These are phyloP conservation scores for Oxystoma pomonae DNA, from an alignment of 2,888 invertebrate genomes.

Conservation along the genomic window DNA sequence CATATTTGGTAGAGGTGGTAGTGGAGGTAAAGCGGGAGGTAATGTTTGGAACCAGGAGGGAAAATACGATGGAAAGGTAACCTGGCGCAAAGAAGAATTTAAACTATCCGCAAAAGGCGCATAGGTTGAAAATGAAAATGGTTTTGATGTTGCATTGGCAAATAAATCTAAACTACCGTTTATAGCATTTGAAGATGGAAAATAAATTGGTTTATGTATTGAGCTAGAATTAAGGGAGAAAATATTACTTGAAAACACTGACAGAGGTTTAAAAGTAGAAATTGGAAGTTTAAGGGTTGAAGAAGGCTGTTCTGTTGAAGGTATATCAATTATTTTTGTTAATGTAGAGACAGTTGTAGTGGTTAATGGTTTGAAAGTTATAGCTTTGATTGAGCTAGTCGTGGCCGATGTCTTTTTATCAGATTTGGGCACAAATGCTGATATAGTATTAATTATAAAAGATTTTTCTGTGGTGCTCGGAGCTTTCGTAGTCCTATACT, in stretches of 20 bases:
- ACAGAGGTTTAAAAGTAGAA: background rate
- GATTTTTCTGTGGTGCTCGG: background rate
- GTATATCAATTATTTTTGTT: background rate
- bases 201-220: background rate
- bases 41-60: conserved; percentile 20
- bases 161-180: background rate
- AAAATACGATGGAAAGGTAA: conserved; percentile 21
- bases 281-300: conserved; percentile 1
- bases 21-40: conserved; percentile 18
- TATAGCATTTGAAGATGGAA: background rate
- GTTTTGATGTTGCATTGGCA: conserved; percentile 7
- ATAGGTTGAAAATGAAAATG: background rate
- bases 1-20: background rate
- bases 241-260: background rate
- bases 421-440: background rate
- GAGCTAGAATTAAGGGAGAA: background rate
- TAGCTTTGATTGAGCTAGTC: background rate
- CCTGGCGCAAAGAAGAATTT: conserved; percentile 5
- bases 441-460: background rate
- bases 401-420: background rate
- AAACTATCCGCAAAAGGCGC: background rate
- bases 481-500: background rate
- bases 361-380: background rate
- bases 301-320: background rate
- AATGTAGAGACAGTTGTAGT: background rate